phyloP scores from a whole-genome alignment of 2,888 invertebrate species.

The Agrochola lychnidis region DNA sequence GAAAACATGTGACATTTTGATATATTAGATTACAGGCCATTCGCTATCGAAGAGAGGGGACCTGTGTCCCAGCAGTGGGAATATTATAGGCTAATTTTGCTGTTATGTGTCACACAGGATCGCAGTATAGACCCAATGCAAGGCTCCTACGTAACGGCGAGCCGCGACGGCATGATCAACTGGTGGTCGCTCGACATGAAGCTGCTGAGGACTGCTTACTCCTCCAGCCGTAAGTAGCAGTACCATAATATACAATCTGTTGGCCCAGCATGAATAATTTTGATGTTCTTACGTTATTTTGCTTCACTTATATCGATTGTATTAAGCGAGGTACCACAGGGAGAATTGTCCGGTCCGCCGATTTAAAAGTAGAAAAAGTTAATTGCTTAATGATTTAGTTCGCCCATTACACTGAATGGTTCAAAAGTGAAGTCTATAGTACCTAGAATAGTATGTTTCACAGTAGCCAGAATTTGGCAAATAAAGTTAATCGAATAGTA shows the following conservation, averaged over 20 bases:
- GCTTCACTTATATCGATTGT: neutral
- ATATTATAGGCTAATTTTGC: neutral
- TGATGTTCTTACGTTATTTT: neutral
- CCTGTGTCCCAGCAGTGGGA: neutral
- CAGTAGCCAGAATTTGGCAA: neutral
- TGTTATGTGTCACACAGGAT: conserved; percentile 76
- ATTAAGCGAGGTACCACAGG: neutral
- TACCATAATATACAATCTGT: neutral
- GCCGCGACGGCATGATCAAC: conserved; percentile 94
- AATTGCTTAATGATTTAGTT: neutral
- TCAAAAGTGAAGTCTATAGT: neutral
- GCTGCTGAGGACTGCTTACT: conserved; percentile 91
- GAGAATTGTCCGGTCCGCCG: neutral
- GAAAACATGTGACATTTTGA: neutral
- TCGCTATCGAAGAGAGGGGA: neutral
- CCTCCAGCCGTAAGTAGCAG: conserved; percentile 91
- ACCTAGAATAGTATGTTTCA: neutral
- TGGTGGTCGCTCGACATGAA: conserved; percentile 94
- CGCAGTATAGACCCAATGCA: conserved; percentile 90
- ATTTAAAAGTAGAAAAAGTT: neutral
- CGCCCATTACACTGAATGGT: neutral
- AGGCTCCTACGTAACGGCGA: conserved; percentile 94
- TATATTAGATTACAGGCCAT: neutral
- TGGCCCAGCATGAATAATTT: neutral
- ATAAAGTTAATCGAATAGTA: neutral